Evolutionary conservation across 2,113 vertebrate species (phyloP).

Genomic region (Platysternon megacephalum): DNA sequence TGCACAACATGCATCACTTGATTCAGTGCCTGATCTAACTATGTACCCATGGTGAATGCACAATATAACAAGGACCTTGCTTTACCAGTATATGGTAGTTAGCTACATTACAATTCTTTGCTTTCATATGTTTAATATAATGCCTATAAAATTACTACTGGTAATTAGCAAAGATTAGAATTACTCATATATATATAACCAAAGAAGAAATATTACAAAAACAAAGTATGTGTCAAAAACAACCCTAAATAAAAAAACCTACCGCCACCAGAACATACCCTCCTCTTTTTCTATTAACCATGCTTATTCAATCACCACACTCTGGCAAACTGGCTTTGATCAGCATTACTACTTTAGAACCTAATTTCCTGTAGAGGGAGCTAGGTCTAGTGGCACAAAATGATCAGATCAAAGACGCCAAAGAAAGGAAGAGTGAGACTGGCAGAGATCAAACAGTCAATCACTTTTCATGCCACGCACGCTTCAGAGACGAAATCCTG

Average conservation of each 20-base stretch:
- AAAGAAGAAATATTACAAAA: background rate
- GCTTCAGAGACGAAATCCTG: background rate
- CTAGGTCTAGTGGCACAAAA: background rate
- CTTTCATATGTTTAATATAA: background rate
- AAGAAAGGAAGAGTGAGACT: background rate
- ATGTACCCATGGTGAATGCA: background rate
- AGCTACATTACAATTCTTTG: background rate
- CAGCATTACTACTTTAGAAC: background rate
- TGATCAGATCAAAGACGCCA: background rate
- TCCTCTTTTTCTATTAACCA: background rate
- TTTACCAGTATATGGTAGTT: background rate
- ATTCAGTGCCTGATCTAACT: background rate
- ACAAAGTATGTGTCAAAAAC: background rate
- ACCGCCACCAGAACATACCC: background rate
- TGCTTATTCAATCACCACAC: background rate
- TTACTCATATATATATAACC: background rate
- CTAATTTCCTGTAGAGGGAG: slow-evolving; percentile 67
- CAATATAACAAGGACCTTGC: background rate
- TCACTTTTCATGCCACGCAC: background rate
- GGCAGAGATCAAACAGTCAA: background rate
- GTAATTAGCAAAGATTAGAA: background rate
- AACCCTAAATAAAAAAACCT: background rate
- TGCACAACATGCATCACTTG: background rate
- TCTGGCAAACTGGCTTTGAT: background rate
- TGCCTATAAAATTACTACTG: background rate